Evolutionary conservation across 2,888 invertebrate genomes (phyloP).

Genomic region (Nemotelus pantherinus): DNA sequence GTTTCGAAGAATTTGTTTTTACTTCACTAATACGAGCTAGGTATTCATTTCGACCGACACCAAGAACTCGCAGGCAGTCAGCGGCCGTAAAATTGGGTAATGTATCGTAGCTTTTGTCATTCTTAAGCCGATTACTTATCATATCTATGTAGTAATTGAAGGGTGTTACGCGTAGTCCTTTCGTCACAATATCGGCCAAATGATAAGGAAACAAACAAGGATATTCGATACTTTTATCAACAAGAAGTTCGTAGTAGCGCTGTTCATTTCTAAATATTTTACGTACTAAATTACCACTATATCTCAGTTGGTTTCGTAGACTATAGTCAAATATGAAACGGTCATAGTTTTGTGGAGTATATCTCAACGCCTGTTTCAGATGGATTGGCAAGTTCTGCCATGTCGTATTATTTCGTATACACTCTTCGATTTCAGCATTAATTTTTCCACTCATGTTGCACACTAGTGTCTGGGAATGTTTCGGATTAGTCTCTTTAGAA

Average conservation of each 20-base stretch:
- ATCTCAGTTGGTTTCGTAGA: slow-evolving; percentile 90
- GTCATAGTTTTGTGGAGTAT: slow-evolving; percentile 91
- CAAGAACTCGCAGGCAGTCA: slow-evolving; percentile 89
- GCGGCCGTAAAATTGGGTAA: slow-evolving; percentile 98
- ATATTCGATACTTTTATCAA: slow-evolving; percentile 85
- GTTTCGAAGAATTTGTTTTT: slow-evolving; percentile 66
- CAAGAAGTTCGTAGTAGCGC: slow-evolving; percentile 89
- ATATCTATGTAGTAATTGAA: slow-evolving; percentile 94
- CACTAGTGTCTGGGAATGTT: no score
- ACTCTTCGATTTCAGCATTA: slow-evolving; percentile 84
- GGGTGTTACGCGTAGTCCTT: slow-evolving; percentile 91
- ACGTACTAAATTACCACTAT: slow-evolving; percentile 89
- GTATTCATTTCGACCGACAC: slow-evolving; percentile 95
- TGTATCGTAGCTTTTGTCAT: slow-evolving; percentile 95
- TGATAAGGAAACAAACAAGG: slow-evolving; percentile 95
- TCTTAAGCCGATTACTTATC: slow-evolving; percentile 85
- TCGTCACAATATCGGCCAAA: slow-evolving; percentile 92
- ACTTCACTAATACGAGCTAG: slow-evolving; percentile 76
- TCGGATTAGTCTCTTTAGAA: no score
- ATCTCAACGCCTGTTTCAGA: slow-evolving; percentile 86
- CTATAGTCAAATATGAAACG: slow-evolving; percentile 88
- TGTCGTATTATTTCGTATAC: slow-evolving; percentile 82
- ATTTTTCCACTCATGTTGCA: slow-evolving; percentile 61
- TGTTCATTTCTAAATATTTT: slow-evolving; percentile 86
- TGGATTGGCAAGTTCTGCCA: slow-evolving; percentile 86